Base-by-base conservation (phyloP, 2,888 invertebrate species). In the Biston stratarius region DNA sequence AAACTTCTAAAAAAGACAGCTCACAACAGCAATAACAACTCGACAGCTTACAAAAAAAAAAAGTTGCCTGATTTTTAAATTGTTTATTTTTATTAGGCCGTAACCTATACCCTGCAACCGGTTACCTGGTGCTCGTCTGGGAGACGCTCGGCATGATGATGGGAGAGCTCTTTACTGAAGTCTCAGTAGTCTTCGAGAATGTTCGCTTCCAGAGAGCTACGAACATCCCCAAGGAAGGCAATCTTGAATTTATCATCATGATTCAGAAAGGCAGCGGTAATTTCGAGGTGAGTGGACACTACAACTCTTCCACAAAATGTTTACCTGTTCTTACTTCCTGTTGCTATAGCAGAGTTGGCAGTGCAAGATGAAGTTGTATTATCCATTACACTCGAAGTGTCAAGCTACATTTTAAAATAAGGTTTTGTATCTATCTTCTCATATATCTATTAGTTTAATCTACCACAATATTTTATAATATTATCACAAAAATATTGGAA, bases 121-220 rank as follows among this genome's bases (percentile, higher is more conserved):
- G 96, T 14, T 98, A 98, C 84, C 89, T 98, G 77, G 92, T 95
- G 45, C 89, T 96, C 14, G 96, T 96, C 0, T 97, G 97, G 97
- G 96, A 97, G 79, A 96, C 96, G 0, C 88, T 97, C n/a, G 96
- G 96, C 3, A 94, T 96, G 85, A 95, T 96, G 94, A 92, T 95
- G 85, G 96, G 96, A 63, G 95, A 96, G 51, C 90, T 96, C 0
- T 96, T 94, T 83, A 96, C 96, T 34, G 96, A 97, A 74, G 94
- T 97, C 33, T 95, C 97, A 0, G 96, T 99, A 0, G 95, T 97
- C 6, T 97, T 99, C 85, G 97, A 98, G 83, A 96, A 99, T 86
- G 95, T 98, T 10, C 95, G 95, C 51, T 98, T 99, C 83, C 95
- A 97, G 75, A 94, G 97, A 77, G 98, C 98, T 6, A 98, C 98